Base-by-base conservation (phyloP, 2,113 vertebrate genomes). In the Petrocephalus microphthalmus region DNA sequence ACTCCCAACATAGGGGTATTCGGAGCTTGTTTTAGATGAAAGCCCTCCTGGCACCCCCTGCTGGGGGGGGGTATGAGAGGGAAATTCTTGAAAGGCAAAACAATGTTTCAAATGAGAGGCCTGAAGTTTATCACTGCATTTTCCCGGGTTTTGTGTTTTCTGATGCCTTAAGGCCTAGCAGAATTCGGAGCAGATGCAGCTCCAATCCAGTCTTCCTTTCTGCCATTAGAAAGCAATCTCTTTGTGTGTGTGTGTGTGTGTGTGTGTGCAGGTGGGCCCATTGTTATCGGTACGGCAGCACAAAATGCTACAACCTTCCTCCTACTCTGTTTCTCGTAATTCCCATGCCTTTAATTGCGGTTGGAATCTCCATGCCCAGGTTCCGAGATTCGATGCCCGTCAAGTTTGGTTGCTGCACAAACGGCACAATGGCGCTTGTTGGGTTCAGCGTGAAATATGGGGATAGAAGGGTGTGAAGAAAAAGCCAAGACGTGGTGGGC, bases 1-100 rank as follows among this genome's bases (percentile, higher is more conserved):
- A 85, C 37, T 82, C 74, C 85, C 90, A 22, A 25, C 60, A 20
- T 42, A 10, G 42, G 87, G 74, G 54, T 57, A 53, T 88, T 87
- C 89, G 1, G 84, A 19, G 84, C 51, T 85, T 85, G 84, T 85
- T 85, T 85, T 53, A 42, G 33, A 86, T 86, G 84, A 86, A 86
- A 64, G 56, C 87, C 78, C 87, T 49, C 19, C 51, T 25, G 5
- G 33, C 54, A 87, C 74, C 88, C 56, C 51, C 64, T 60, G 85
- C 60, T 81, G 45, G 47, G 84, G 19, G 81, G 45, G n/a, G 47
- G 13, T 25, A 33, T 15, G 85, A 45, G 56, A 45, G 20, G 85
- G 15, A 49, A 83, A 49, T 47, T 42, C 71, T 78, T 42, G 29
- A 78, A 78, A 78, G 71, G 71, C 71, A 78, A 83, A 17, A 49